These are phyloP conservation scores for Eupithecia tripunctaria DNA, from an alignment of 2,888 invertebrate genomes.

Conservation along the genomic window DNA sequence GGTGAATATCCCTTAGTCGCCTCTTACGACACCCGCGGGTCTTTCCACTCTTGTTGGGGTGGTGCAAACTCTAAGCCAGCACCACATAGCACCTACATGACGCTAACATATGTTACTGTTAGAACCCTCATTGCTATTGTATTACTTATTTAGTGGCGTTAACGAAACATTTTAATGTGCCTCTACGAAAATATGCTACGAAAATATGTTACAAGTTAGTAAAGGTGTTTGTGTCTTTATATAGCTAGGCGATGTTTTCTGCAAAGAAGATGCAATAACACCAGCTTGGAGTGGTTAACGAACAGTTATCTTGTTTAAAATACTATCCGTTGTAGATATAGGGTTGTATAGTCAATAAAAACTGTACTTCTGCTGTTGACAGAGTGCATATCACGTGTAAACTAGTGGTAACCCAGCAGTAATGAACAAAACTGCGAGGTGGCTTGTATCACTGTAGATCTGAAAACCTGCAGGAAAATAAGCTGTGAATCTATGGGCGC, in stretches of 20 bases:
- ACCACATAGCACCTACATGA: no score
- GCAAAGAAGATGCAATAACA: neutral
- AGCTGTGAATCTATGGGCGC: neutral
- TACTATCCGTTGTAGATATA: neutral
- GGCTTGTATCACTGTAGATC: conserved; percentile 6
- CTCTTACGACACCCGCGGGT: no score
- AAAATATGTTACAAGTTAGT: neutral
- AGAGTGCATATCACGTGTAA: conserved; percentile 36
- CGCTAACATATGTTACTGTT: no score
- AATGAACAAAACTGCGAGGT: conserved; percentile 40
- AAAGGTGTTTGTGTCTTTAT: no score
- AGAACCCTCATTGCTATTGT: neutral
- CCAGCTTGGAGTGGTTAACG: neutral
- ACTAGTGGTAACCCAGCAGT: conserved; percentile 51
- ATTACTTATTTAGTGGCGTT: neutral
- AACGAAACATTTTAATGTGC: neutral
- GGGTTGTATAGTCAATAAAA: neutral
- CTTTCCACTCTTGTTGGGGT: no score
- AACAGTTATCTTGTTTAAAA: neutral
- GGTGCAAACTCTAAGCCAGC: no score
- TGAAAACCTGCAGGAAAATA: neutral
- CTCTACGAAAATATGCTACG: neutral
- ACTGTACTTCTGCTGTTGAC: conserved; percentile 10
- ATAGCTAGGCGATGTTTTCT: neutral
- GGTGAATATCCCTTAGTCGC: no score